A percentile compares a stretch with the other conserved stretches of the same genome.
These are phyloP conservation scores for Aleiodes leptofemur DNA, from an alignment of 2,888 invertebrate species.

Conservation along the genomic window DNA sequence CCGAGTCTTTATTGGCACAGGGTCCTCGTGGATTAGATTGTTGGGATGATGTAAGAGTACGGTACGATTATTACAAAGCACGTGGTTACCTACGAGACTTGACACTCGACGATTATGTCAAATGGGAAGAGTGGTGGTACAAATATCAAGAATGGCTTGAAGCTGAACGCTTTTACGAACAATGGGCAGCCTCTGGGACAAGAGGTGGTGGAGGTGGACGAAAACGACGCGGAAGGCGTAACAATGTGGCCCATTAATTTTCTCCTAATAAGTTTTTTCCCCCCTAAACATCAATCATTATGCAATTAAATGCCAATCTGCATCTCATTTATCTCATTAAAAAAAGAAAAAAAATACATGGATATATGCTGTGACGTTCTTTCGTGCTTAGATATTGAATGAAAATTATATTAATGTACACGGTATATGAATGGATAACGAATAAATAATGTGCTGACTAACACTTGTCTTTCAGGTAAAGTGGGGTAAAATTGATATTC, in stretches of 20 bases:
- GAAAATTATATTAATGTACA: conserved; percentile 16
- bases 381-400: conserved; percentile 8
- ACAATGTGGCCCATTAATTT: conserved; percentile 66
- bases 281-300: neutral
- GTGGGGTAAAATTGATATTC: too few relatives aligned
- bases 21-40: conserved; percentile 86
- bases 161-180: conserved; percentile 86
- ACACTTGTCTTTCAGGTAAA: too few relatives aligned
- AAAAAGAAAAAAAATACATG: conserved; percentile 8
- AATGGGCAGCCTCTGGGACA: conserved; percentile 78
- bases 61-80: conserved; percentile 93
- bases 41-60: conserved; percentile 92
- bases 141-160: conserved; percentile 94
- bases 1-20: conserved; percentile 84
- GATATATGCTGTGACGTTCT: conserved; percentile 23
- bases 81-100: conserved; percentile 89
- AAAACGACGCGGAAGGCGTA: conserved; percentile 69
- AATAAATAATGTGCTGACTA: conserved; percentile 11
- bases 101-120: conserved; percentile 88
- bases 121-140: conserved; percentile 98
- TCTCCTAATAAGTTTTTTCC: neutral
- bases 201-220: conserved; percentile 71
- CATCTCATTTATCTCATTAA: conserved; percentile 21
- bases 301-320: neutral
- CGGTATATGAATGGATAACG: conserved; percentile 10